These are phyloP conservation scores for Trematocara zebra DNA, from an alignment of 2,113 vertebrate genomes.

Conservation along the genomic window DNA sequence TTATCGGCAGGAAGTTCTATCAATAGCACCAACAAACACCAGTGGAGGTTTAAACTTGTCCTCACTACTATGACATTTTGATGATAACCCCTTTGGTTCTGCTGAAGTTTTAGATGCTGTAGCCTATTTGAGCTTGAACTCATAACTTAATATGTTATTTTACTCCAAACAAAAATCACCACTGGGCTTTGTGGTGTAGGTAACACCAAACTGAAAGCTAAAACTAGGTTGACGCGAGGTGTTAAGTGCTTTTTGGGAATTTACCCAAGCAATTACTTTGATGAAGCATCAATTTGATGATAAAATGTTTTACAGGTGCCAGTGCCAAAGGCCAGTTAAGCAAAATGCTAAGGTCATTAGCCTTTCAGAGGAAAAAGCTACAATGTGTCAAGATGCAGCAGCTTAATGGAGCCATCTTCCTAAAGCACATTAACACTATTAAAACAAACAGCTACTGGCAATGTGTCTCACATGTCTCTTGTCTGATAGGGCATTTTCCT, in stretches of 20 bases:
- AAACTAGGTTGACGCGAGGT: constrained; percentile 8
- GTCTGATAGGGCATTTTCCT: not conserved
- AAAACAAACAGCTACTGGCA: constrained; percentile 49
- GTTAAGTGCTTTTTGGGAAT: constrained; percentile 48
- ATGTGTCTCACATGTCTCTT: not conserved
- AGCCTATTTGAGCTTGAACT: not conserved
- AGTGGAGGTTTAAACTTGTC: not conserved
- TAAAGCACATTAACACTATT: constrained; percentile 36
- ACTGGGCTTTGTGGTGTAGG: not conserved
- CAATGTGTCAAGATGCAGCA: constrained; percentile 36
- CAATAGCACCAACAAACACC: constrained; percentile 26
- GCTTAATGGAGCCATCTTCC: constrained; percentile 47
- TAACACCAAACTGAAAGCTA: constrained; percentile 39
- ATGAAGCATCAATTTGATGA: constrained; percentile 46
- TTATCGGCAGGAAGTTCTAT: constrained; percentile 35
- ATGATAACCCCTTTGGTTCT: not conserved
- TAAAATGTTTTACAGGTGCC: constrained; percentile 54
- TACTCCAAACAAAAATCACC: constrained; percentile 12
- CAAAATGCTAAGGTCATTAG: constrained; percentile 55
- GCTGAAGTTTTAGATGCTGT: not conserved
- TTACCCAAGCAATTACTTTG: constrained; percentile 60
- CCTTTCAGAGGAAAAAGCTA: constrained; percentile 26
- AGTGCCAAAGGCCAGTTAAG: constrained; percentile 43
- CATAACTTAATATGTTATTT: not conserved
- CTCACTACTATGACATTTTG: not conserved